These are phyloP conservation scores for Saccostrea echinata DNA, from an alignment of 1,140 invertebrate genomes.

Conservation along the genomic window DNA sequence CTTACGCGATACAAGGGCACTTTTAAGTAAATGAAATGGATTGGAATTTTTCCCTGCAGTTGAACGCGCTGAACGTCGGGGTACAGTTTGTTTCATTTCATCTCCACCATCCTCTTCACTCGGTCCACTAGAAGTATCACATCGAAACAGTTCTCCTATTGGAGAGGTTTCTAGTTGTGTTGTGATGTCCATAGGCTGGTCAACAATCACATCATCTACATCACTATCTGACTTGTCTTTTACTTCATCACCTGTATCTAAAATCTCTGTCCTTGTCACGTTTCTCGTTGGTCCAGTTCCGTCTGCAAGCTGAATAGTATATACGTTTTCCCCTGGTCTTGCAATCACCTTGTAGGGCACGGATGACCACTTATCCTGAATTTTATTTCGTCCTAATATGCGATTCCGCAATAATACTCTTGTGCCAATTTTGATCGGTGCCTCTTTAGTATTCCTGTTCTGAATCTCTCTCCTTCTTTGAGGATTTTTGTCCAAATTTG, in stretches of 20 bases:
- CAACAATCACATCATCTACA: background rate
- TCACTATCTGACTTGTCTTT: background rate
- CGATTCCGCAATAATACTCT: conserved; percentile 26
- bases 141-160: background rate
- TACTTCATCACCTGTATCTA: background rate
- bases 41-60: background rate
- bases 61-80: conserved; percentile 21
- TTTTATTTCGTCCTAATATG: conserved; percentile 12
- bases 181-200: conserved; percentile 13
- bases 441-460: background rate
- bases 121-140: background rate
- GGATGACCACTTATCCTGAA: conserved; percentile 38
- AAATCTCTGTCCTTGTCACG: conserved; percentile 30
- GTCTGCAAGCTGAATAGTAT: conserved; percentile 36
- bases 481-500: background rate
- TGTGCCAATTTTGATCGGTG: conserved; percentile 1
- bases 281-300: conserved; percentile 25
- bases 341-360: conserved; percentile 40
- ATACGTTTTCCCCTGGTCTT: conserved; percentile 32
- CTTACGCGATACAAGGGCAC: background rate
- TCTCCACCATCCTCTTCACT: conserved; percentile 46
- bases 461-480: background rate
- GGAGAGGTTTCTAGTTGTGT: background rate
- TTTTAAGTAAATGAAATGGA: background rate
- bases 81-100: conserved; percentile 1